Evolutionary conservation across 2,113 vertebrate genomes (phyloP).

Genomic region (Rattus rattus): DNA sequence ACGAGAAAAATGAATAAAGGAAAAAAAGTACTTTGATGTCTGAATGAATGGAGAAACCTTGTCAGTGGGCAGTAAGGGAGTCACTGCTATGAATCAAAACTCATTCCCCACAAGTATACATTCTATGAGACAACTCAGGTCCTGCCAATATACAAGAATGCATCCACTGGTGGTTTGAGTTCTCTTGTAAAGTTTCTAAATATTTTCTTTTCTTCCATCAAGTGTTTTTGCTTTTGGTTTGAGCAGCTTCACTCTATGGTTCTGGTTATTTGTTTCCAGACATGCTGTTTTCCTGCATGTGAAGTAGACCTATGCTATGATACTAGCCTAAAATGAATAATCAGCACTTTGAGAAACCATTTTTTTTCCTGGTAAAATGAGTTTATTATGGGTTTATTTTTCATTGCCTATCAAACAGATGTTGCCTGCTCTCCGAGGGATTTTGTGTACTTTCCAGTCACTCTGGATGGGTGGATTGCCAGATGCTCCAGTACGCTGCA

Average conservation of each 20-base stretch:
- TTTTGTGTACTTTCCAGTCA: slow-evolving; percentile 80
- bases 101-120: neutral
- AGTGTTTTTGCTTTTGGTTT: neutral
- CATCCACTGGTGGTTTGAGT: slow-evolving; percentile 59
- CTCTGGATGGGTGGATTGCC: slow-evolving; percentile 82
- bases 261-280: slow-evolving; percentile 58
- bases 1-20: neutral
- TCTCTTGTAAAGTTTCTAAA: slow-evolving; percentile 31
- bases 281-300: slow-evolving; percentile 75
- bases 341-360: slow-evolving; percentile 81
- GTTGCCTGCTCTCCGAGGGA: slow-evolving; percentile 82
- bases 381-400: slow-evolving; percentile 88
- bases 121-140: slow-evolving; percentile 45
- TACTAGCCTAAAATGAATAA: slow-evolving; percentile 84
- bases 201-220: neutral
- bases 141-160: slow-evolving; percentile 13
- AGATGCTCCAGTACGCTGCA: slow-evolving; percentile 79
- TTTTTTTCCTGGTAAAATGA: slow-evolving; percentile 83
- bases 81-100: neutral
- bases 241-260: neutral
- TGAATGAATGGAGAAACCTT: neutral
- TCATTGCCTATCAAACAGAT: slow-evolving; percentile 86
- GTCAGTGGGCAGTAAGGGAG: neutral
- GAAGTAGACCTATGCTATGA: slow-evolving; percentile 76
- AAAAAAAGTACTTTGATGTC: neutral